phyloP scores from a whole-genome alignment of 2,797 vertebrate genomes.

The Phalloptychus januarius region DNA sequence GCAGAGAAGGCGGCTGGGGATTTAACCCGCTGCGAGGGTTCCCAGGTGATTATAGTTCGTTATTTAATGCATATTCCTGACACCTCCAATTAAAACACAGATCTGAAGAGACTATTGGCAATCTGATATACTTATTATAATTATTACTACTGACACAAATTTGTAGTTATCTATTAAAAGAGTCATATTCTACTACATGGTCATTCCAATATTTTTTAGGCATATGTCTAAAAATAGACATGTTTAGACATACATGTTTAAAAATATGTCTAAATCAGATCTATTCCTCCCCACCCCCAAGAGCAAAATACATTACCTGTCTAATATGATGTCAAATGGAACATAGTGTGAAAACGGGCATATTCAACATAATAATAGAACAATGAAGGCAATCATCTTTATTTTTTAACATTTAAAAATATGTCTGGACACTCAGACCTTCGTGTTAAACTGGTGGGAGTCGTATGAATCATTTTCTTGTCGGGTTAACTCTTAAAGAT shows the following conservation, averaged over 20 bases:
- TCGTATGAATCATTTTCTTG: background rate
- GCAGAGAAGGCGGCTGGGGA: background rate
- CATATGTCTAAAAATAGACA: background rate
- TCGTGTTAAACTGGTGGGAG: background rate
- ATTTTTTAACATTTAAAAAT: background rate
- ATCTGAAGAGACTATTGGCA: background rate
- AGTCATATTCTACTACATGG: background rate
- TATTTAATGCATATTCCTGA: background rate
- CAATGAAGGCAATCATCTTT: background rate
- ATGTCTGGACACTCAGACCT: background rate
- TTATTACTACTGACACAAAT: background rate
- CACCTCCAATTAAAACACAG: background rate
- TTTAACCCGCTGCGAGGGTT: constrained; percentile 23
- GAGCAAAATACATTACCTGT: background rate
- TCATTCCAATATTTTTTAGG: background rate
- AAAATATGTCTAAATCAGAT: background rate
- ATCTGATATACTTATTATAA: background rate
- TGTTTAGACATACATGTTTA: background rate
- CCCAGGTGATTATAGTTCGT: constrained; percentile 32
- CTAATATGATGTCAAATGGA: background rate
- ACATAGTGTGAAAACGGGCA: background rate
- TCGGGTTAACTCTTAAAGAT: background rate
- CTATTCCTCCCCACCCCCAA: background rate
- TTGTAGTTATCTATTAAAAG: background rate
- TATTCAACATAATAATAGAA: background rate